phyloP scores from a whole-genome alignment of 2,113 vertebrate genomes.

The Strix aluco region DNA sequence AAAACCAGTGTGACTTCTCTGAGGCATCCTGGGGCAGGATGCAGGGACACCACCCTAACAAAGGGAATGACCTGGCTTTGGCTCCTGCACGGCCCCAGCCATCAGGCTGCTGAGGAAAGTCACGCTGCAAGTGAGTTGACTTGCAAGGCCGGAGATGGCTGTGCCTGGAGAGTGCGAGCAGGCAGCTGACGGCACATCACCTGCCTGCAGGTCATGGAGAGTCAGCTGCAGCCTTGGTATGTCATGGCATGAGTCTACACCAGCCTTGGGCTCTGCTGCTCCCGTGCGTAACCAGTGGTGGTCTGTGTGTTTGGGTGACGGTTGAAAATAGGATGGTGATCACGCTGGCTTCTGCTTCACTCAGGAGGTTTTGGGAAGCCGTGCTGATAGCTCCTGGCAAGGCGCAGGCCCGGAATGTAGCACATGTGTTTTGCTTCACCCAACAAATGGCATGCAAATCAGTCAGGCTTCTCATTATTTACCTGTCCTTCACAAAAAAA shows the following conservation, averaged over 20 bases:
- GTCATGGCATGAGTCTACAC: neutral
- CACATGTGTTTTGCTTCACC: rapidly evolving
- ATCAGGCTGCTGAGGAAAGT: neutral
- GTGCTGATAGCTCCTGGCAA: neutral
- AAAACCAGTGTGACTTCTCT: neutral
- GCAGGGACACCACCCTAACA: neutral
- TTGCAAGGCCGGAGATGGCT: neutral
- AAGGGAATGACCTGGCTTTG: neutral
- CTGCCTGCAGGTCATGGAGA: neutral
- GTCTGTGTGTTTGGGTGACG: neutral
- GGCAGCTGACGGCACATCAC: neutral
- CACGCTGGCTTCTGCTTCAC: neutral
- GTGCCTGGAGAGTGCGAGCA: neutral
- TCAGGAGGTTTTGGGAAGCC: neutral
- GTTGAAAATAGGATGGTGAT: neutral
- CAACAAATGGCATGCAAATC: neutral
- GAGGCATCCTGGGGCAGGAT: neutral
- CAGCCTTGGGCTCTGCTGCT: neutral
- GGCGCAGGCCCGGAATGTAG: neutral
- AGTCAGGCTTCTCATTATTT: neutral
- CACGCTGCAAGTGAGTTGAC: neutral
- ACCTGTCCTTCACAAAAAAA: neutral
- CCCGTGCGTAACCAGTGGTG: rapidly evolving
- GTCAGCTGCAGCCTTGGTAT: neutral
- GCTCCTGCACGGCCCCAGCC: neutral